Evolutionary conservation across 1,140 invertebrate species (phyloP).

Genomic region (Zaprionus davidi): DNA sequence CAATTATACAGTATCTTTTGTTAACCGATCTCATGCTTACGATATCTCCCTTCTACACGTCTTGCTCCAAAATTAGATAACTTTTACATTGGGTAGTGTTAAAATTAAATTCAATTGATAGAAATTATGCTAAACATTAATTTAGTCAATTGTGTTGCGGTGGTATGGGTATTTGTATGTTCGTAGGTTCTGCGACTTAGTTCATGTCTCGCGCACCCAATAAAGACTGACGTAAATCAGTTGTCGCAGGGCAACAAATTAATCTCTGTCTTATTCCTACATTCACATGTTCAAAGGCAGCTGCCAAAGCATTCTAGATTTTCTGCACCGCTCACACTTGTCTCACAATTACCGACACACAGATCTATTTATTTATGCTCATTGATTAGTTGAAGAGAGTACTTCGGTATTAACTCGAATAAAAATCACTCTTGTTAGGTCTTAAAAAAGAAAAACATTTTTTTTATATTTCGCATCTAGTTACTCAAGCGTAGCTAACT

Average conservation of each 20-base stretch:
- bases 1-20: neutral
- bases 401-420: too few relatives aligned
- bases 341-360: neutral
- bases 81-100: neutral
- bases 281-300: neutral
- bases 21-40: neutral
- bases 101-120: conserved; percentile 27
- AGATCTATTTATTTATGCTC: neutral
- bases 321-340: neutral
- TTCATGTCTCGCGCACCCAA: neutral
- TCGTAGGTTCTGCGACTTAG: neutral
- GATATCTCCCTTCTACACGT: neutral
- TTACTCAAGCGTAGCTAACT: too few relatives aligned
- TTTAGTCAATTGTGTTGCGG: conserved; percentile 12
- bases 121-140: conserved; percentile 4
- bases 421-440: too few relatives aligned
- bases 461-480: too few relatives aligned
- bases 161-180: neutral
- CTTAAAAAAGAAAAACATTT: too few relatives aligned
- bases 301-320: neutral
- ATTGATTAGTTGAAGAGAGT: neutral
- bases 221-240: neutral
- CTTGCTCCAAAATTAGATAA: neutral
- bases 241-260: neutral
- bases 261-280: neutral